Base-by-base conservation (phyloP, 2,113 vertebrate genomes). In the Eclectus roratus region DNA sequence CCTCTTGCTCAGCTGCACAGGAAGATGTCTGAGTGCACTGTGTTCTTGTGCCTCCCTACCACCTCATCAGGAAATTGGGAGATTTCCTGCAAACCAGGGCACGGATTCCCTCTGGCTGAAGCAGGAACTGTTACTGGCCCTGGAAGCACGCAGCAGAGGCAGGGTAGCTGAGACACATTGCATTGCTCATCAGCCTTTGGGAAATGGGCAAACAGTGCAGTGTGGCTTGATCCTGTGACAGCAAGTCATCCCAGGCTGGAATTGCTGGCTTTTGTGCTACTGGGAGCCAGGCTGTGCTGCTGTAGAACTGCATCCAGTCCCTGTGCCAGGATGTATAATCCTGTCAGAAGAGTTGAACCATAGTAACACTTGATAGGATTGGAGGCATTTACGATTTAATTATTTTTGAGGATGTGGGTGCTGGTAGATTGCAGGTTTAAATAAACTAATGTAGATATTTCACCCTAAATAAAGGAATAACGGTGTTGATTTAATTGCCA, bases 261-360 rank as follows among this genome's bases (percentile, higher is more conserved):
- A 2, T 10, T 20, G 17, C 46, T 39, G 47, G 29, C 3, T 52
- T 17, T 28, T 53, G 33, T 27, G 63, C 28, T 20, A 2, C 23
- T 60, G n/a, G 2, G 7, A 60, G n/a, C 31, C 60, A 23, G 50
- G 7, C 69, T 69, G 47, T 25, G 2, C 70, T 71, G 71, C 70
- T 29, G 11, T 13, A 8, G 44, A 23, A 3, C 77, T 50, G 31
- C 6, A 17, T 16, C 49, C 39, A 5, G 1, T 5, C 18, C 1
- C 35, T 27, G 24, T n/a, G 35, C 19, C 0, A 0, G 18, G 50
- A 27, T 2, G 0, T 12, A 6, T 24, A 14, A 79, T 43, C 49
- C n/a, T 13, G 12, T 39, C 28, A 39, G 27, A 39, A 47, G 18
- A 46, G 25, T 46, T 46, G 35, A 77, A 29, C 29, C 39, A 3